Conservation (phyloP, 1,140 invertebrate species). For the Nixonia krombeini region DNA sequence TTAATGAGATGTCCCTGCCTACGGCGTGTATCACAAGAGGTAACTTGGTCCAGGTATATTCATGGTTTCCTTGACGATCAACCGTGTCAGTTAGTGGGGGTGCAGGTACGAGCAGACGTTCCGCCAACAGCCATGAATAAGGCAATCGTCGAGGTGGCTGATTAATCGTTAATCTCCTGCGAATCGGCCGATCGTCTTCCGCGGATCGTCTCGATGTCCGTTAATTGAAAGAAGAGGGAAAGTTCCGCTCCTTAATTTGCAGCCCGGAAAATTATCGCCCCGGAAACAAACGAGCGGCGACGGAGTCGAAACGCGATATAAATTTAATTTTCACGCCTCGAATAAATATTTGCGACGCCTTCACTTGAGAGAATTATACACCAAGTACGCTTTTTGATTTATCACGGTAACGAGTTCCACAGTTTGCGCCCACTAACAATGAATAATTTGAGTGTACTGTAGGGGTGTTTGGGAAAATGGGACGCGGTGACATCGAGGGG, state of each 20-base stretch:
- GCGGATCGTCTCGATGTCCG: constrained; percentile 9
- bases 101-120: constrained; percentile 30
- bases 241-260: background rate
- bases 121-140: constrained; percentile 27
- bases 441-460: constrained; percentile 43
- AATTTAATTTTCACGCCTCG: constrained; percentile 25
- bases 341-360: constrained; percentile 45
- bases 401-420: constrained; percentile 45
- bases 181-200: constrained; percentile 24
- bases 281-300: constrained; percentile 20
- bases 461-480: constrained; percentile 26
- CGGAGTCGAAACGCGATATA: constrained; percentile 19
- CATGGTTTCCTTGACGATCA: constrained; percentile 51
- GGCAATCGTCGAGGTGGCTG: constrained; percentile 30
- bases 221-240: background rate
- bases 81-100: constrained; percentile 40
- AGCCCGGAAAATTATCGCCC: constrained; percentile 12
- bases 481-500: background rate
- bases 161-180: constrained; percentile 35
- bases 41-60: constrained; percentile 52
- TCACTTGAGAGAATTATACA: constrained; percentile 37
- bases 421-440: constrained; percentile 42
- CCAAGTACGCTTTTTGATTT: constrained; percentile 45
- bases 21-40: constrained; percentile 53
- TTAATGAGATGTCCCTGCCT: constrained; percentile 70